Evolutionary conservation across 2,888 invertebrate genomes (phyloP), one percentile per base, ranked within the genome.

Genomic region (Heliconius charithonia): DNA sequence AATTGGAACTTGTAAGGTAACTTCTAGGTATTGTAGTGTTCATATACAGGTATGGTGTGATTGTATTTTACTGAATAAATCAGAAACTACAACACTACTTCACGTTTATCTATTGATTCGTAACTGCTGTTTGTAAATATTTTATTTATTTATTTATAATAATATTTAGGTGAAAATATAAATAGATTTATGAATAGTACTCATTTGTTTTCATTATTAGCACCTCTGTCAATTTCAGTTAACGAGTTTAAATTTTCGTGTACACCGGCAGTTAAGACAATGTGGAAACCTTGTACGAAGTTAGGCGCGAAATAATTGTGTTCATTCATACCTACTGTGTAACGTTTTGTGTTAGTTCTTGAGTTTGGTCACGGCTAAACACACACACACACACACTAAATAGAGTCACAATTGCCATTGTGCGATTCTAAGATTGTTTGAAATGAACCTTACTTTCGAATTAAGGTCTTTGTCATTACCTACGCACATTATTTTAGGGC

Each of bases 331-430:
- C 25, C 19, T 63, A 9, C 37, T 37, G 59, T 59, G 32, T 72
- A 62, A 45, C 65, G 66, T 56, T 32, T 32, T 56, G 32, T 67
- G 73, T 16, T 27, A 76, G 59, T 65, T 51, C 32, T 70, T 70
- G 62, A 62, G 73, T 65, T 74, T 63, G 80, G 81, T 81, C 79
- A 75, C 73, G 79, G 67, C 69, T 67, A 77, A 37, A 76, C 51
- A 51, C 51, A 67, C 73, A 41, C 70, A 41, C 70, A 22, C 37
- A 41, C 69, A 75, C 66, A 76, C 78, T 45, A 70, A 75, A 66
- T 74, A 10, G 63, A 63, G 7, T 29, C 32, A 79, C 77, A 80
- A 76, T 69, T 76, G 72, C 69, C n/a, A 80, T 79, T 79, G 79
- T 79, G 27, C 22, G 25, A 62, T 25, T 73, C 45, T 13, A 32